phyloP scores from a whole-genome alignment of 1,140 invertebrate species.

The Drosophila tropicalis region DNA sequence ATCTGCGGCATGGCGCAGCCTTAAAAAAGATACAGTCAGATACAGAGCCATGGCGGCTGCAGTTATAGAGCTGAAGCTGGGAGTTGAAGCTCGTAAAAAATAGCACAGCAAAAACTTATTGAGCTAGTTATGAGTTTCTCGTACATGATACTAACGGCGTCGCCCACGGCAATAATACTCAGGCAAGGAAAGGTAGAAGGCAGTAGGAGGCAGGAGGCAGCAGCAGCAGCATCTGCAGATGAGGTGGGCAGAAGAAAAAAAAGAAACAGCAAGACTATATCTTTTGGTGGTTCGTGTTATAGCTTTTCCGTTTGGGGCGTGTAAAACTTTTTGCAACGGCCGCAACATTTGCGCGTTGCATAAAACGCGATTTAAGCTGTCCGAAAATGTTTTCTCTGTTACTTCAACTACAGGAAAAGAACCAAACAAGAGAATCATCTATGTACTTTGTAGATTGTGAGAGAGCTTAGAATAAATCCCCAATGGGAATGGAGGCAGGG shows the following conservation, averaged over 20 bases:
- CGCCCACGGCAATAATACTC: slow-evolving; percentile 70
- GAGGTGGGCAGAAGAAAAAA: not conserved
- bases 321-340: slow-evolving; percentile 63
- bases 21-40: slow-evolving; percentile 51
- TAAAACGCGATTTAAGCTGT: slow-evolving; percentile 54
- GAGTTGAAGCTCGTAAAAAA: slow-evolving; percentile 71
- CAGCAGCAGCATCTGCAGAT: slow-evolving; percentile 14
- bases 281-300: slow-evolving; percentile 54
- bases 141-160: slow-evolving; percentile 78
- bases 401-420: not conserved
- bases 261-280: not conserved
- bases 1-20: slow-evolving; percentile 61
- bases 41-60: slow-evolving; percentile 19
- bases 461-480: not conserved
- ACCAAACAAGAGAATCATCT: not conserved
- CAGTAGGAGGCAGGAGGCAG: too few relatives aligned
- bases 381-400: slow-evolving; percentile 32
- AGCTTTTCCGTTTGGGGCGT: slow-evolving; percentile 74
- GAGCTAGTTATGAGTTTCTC: slow-evolving; percentile 79
- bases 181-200: slow-evolving; percentile 13
- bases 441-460: slow-evolving; percentile 4
- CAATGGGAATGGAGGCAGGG: not conserved
- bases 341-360: slow-evolving; percentile 53
- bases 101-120: slow-evolving; percentile 74
- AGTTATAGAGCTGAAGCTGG: slow-evolving; percentile 3